Percentiles rank a stretch among this genome's conserved stretches.
Evolutionary conservation across 1,140 invertebrate genomes (phyloP).

Genomic region (Melitaea cinxia): DNA sequence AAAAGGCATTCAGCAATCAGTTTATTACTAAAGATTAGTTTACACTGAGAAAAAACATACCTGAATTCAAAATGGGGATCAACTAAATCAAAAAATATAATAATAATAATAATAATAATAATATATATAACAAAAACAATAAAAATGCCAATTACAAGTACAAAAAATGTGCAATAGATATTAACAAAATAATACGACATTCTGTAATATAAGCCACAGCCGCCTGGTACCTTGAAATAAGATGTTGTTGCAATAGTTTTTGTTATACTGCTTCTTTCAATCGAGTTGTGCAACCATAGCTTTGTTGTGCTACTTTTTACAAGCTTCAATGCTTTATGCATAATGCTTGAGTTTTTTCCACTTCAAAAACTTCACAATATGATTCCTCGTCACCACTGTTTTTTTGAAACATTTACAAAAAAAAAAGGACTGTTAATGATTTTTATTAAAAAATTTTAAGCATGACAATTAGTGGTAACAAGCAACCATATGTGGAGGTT

Average conservation of each 20-base stretch:
- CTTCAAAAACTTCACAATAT: slow-evolving; percentile 48
- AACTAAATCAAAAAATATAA: too few species aligned
- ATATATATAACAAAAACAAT: too few species aligned
- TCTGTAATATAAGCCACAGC: slow-evolving; percentile 21
- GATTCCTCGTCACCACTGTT: slow-evolving; percentile 70
- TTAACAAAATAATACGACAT: background rate
- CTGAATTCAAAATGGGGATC: too few species aligned
- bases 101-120: too few species aligned
- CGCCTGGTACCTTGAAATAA: slow-evolving; percentile 63
- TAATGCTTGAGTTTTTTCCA: slow-evolving; percentile 58
- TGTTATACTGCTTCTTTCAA: slow-evolving; percentile 51
- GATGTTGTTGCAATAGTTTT: slow-evolving; percentile 71
- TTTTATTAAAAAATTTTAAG: too few species aligned
- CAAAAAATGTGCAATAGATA: background rate
- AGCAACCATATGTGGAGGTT: slow-evolving; percentile 72
- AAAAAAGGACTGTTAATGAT: slow-evolving; percentile 33
- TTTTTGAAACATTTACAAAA: slow-evolving; percentile 52
- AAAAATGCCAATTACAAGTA: background rate
- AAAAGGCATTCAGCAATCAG: too few species aligned
- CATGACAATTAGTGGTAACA: slow-evolving; percentile 52
- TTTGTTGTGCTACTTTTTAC: slow-evolving; percentile 49
- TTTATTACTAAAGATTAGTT: too few species aligned
- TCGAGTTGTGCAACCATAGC: slow-evolving; percentile 52
- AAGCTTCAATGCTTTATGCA: slow-evolving; percentile 55
- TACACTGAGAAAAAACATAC: too few species aligned